phyloP scores from a whole-genome alignment of 2,797 vertebrate genomes.

The Carapus acus region DNA sequence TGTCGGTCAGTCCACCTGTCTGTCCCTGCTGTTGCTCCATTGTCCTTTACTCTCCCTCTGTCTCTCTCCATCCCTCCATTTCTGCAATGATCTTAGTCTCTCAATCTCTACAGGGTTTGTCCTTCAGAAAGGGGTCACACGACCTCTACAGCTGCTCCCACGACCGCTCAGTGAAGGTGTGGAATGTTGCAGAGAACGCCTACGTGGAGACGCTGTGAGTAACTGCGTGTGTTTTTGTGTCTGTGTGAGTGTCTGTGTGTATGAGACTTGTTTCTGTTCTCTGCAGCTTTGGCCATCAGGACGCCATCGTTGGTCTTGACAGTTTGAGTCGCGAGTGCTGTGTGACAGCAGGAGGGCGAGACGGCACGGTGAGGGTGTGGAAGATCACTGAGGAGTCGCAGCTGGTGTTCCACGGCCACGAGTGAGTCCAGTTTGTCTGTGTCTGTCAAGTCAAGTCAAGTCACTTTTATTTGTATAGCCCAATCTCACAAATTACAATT shows the following conservation, averaged over 20 bases:
- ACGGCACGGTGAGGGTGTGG: conserved; percentile 89
- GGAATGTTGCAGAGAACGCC: conserved; percentile 92
- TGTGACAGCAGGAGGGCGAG: conserved; percentile 87
- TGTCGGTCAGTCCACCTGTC: conserved; percentile 85
- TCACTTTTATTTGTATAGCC: too few relatives aligned
- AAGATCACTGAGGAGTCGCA: conserved; percentile 96
- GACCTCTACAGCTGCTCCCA: conserved; percentile 93
- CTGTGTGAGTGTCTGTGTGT: background rate
- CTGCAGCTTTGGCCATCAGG: conserved; percentile 91
- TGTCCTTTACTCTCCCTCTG: background rate
- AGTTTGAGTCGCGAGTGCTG: conserved; percentile 89
- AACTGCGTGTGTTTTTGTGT: background rate
- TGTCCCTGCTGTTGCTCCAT: too few relatives aligned
- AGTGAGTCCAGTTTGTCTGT: conserved; percentile 68
- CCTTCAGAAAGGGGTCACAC: conserved; percentile 87
- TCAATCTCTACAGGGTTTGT: conserved; percentile 76
- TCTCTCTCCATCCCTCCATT: too few relatives aligned
- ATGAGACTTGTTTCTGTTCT: too few relatives aligned
- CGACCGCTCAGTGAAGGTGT: conserved; percentile 92
- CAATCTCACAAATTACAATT: too few relatives aligned
- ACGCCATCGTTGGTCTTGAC: conserved; percentile 85
- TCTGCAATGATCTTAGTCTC: background rate
- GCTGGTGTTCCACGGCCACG: conserved; percentile 90
- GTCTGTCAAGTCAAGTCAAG: background rate
- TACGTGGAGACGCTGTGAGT: conserved; percentile 96